Percentiles rank a stretch among this genome's conserved stretches.
Conservation (phyloP, 2,113 vertebrate genomes). For the Chitala chitala region DNA sequence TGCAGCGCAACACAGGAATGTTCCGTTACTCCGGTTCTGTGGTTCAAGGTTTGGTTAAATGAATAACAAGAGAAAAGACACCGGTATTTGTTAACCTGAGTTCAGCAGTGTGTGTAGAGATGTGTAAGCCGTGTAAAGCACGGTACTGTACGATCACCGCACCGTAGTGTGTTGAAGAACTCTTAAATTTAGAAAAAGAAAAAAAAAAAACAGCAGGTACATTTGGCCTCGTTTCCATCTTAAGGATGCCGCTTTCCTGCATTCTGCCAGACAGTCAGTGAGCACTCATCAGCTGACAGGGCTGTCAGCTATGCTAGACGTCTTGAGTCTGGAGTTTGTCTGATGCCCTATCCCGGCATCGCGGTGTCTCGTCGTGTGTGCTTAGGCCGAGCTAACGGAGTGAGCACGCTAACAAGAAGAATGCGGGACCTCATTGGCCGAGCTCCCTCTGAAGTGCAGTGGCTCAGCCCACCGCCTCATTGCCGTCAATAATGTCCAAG, state of each 20-base stretch:
- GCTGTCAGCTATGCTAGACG: background rate
- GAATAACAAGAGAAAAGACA: no score
- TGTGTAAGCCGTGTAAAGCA: no score
- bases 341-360: background rate
- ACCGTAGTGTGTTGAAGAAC: background rate
- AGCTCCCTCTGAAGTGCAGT: background rate
- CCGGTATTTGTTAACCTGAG: no score
- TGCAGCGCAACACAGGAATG: no score
- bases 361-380: background rate
- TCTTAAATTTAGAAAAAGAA: no score
- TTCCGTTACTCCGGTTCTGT: no score
- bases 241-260: background rate
- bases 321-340: background rate
- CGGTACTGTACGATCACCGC: background rate
- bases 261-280: background rate
- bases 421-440: background rate
- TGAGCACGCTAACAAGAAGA: background rate
- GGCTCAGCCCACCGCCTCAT: background rate
- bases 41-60: no score
- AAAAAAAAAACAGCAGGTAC: background rate
- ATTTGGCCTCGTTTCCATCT: background rate
- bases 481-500: conserved; percentile 7
- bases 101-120: no score
- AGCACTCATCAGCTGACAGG: background rate
- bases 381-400: background rate